phyloP scores from a whole-genome alignment of 2,113 vertebrate genomes.

The Euleptes europaea region DNA sequence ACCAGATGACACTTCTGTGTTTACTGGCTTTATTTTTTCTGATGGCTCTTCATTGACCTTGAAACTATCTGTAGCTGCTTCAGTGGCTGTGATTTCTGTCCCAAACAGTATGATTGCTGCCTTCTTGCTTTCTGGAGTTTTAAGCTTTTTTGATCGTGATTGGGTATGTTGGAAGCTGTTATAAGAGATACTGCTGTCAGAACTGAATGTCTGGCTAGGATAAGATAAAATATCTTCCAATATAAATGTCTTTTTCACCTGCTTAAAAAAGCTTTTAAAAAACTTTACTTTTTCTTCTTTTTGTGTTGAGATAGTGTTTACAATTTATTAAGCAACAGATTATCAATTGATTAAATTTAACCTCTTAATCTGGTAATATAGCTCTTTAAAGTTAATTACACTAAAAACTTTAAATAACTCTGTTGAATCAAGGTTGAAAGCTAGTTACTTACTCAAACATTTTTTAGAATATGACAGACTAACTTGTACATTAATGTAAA shows the following conservation, averaged over 20 bases:
- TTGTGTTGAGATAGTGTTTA: slow-evolving; percentile 60
- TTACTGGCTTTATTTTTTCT: slow-evolving; percentile 64
- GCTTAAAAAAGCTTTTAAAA: slow-evolving; percentile 49
- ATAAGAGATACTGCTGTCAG: slow-evolving; percentile 71
- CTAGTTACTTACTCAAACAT: slow-evolving; percentile 5
- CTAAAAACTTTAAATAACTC: slow-evolving; percentile 44
- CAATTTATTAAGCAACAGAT: slow-evolving; percentile 65
- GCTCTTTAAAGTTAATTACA: slow-evolving; percentile 42
- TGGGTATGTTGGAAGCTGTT: slow-evolving; percentile 78
- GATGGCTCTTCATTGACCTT: slow-evolving; percentile 68
- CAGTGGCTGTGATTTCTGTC: slow-evolving; percentile 57
- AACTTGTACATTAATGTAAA: not conserved
- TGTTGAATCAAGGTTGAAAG: slow-evolving; percentile 30
- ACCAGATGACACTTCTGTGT: slow-evolving; percentile 53
- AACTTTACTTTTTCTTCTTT: slow-evolving; percentile 57
- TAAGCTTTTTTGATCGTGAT: slow-evolving; percentile 88
- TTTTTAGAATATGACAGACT: not conserved
- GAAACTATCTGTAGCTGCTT: slow-evolving; percentile 58
- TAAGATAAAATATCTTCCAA: slow-evolving; percentile 67
- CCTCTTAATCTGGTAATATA: slow-evolving; percentile 45
- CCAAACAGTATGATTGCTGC: slow-evolving; percentile 64
- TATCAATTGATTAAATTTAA: slow-evolving; percentile 59
- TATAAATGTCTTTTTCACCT: slow-evolving; percentile 60
- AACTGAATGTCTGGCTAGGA: slow-evolving; percentile 58
- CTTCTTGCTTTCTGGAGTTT: slow-evolving; percentile 78